Conservation (phyloP, 1,140 invertebrate species). For the Mizuhopecten yessoensis region DNA sequence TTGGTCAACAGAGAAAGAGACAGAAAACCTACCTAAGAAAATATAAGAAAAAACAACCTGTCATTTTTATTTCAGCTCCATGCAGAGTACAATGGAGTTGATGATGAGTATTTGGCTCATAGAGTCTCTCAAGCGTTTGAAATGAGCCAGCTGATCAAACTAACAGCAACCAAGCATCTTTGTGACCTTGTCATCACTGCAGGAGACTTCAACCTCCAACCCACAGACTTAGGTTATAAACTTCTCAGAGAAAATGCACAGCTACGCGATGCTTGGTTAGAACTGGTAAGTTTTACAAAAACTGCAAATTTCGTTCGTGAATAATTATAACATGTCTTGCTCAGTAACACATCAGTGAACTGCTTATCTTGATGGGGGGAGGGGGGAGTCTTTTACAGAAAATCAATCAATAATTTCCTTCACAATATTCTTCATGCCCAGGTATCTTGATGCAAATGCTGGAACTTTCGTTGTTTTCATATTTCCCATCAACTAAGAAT, state of each 20-base stretch:
- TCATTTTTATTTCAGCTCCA: slow-evolving; percentile 91
- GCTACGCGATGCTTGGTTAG: slow-evolving; percentile 85
- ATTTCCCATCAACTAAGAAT: too few relatives aligned
- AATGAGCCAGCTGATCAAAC: slow-evolving; percentile 95
- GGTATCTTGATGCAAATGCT: too few relatives aligned
- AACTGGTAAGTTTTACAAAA: slow-evolving; percentile 70
- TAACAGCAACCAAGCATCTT: slow-evolving; percentile 87
- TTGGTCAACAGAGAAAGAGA: background rate
- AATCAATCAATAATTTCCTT: too few relatives aligned
- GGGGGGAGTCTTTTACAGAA: too few relatives aligned
- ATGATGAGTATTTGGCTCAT: slow-evolving; percentile 95
- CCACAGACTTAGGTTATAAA: slow-evolving; percentile 92
- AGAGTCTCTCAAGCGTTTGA: slow-evolving; percentile 96
- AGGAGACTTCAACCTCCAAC: slow-evolving; percentile 96
- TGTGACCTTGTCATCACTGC: slow-evolving; percentile 93
- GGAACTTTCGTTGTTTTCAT: too few relatives aligned
- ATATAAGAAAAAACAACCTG: too few relatives aligned
- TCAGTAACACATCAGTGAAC: too few relatives aligned
- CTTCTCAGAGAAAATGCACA: slow-evolving; percentile 84
- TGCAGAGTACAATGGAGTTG: slow-evolving; percentile 94
- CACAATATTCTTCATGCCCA: too few relatives aligned
- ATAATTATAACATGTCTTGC: too few relatives aligned
- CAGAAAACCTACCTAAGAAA: background rate
- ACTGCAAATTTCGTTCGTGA: too few relatives aligned
- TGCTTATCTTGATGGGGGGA: too few relatives aligned